phyloP scores from a whole-genome alignment of 2,113 vertebrate genomes.

The Eubucco bourcierii region DNA sequence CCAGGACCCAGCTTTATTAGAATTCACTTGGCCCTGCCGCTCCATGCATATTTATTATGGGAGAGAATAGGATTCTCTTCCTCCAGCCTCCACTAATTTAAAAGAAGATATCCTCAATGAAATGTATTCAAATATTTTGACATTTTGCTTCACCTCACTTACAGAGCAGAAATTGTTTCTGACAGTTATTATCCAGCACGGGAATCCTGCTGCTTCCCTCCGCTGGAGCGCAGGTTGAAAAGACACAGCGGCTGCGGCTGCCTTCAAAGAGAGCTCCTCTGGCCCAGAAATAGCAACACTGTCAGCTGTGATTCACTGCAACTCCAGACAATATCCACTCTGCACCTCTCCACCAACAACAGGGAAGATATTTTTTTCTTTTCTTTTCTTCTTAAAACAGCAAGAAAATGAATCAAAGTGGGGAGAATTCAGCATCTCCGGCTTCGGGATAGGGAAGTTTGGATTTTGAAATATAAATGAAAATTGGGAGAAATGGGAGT shows the following conservation, averaged over 20 bases:
- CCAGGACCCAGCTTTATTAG: slow-evolving; percentile 79
- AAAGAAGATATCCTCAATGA: slow-evolving; percentile 92
- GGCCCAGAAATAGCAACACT: slow-evolving; percentile 83
- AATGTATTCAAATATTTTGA: slow-evolving; percentile 99
- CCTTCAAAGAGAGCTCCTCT: slow-evolving; percentile 83
- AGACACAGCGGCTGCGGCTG: slow-evolving; percentile 83
- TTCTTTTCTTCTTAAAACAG: slow-evolving; percentile 36
- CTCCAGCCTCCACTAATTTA: slow-evolving; percentile 86
- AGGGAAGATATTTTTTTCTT: background rate
- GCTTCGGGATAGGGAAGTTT: background rate
- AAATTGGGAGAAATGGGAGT: background rate
- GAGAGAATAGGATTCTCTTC: slow-evolving; percentile 83
- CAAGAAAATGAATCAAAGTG: slow-evolving; percentile 56
- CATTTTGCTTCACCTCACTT: slow-evolving; percentile 99
- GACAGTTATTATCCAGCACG: slow-evolving; percentile 94
- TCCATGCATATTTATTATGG: slow-evolving; percentile 84
- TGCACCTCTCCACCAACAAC: slow-evolving; percentile 61
- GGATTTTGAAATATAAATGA: background rate
- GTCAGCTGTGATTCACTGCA: slow-evolving; percentile 81
- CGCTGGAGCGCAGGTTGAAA: slow-evolving; percentile 84
- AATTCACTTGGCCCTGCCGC: slow-evolving; percentile 77
- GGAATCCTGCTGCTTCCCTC: slow-evolving; percentile 85
- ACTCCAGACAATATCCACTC: slow-evolving; percentile 79
- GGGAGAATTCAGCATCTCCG: background rate
- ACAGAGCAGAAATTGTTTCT: slow-evolving; percentile 99